Conservation (phyloP, 2,797 vertebrate genomes). For the Chanos chanos region DNA sequence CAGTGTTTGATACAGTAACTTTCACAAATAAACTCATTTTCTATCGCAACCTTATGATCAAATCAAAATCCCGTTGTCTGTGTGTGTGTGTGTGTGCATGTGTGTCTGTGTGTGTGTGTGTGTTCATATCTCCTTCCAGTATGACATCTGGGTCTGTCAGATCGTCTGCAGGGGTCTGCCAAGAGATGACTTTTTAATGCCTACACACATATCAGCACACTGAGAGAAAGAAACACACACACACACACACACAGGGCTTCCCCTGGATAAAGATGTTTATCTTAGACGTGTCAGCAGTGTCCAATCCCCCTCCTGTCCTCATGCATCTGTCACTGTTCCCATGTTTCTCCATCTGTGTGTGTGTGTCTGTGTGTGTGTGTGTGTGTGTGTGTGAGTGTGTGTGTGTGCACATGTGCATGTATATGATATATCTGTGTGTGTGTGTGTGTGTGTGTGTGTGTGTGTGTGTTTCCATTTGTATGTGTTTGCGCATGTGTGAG, state of each 20-base stretch:
- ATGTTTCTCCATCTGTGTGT: constrained; percentile 51
- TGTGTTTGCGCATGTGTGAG: constrained; percentile 42
- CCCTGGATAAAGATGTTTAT: constrained; percentile 74
- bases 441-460: not conserved
- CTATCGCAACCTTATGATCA: too few relatives aligned
- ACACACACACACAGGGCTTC: constrained; percentile 28
- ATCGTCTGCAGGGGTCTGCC: constrained; percentile 71
- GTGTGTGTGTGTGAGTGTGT: constrained; percentile 12
- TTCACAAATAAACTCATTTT: too few relatives aligned
- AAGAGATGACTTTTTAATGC: constrained; percentile 77
- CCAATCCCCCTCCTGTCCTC: constrained; percentile 39
- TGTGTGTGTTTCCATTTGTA: constrained; percentile 54
- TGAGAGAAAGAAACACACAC: constrained; percentile 38
- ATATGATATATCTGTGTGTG: too few relatives aligned
- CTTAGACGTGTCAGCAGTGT: constrained; percentile 37
- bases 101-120: constrained; percentile 11
- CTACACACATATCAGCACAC: constrained; percentile 40
- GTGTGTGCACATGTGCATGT: constrained; percentile 3
- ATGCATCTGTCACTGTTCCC: constrained; percentile 48
- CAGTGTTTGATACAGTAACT: too few relatives aligned
- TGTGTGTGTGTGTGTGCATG: constrained; percentile 4
- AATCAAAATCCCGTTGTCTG: too few relatives aligned
- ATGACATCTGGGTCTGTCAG: constrained; percentile 79
- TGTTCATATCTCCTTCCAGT: constrained; percentile 7
- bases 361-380: constrained; percentile 1